A percentile compares a stretch with the other conserved stretches of the same genome.
Conservation (phyloP, 2,888 invertebrate species). For the Catocala sponsa region DNA sequence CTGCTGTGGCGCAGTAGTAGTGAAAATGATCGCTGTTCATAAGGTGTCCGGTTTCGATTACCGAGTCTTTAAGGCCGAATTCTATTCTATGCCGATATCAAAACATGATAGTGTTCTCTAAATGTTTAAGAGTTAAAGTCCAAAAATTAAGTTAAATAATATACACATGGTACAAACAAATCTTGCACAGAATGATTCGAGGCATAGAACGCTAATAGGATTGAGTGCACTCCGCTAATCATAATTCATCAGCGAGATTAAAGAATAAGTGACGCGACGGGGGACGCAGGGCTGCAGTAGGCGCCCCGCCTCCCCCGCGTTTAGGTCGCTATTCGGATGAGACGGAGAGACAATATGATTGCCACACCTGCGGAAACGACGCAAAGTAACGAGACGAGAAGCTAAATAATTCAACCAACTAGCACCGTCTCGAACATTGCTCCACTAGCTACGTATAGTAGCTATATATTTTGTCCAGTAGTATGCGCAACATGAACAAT, state of each 20-base stretch:
- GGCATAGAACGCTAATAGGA: conserved; percentile 79
- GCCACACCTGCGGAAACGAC: conserved; percentile 87
- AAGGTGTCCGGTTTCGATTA: too few species aligned
- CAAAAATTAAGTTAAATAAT: too few species aligned
- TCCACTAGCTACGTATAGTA: conserved; percentile 47
- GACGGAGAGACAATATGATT: conserved; percentile 84
- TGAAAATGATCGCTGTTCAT: too few species aligned
- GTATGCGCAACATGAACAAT: conserved; percentile 38
- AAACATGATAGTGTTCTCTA: too few species aligned
- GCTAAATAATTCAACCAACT: conserved; percentile 84
- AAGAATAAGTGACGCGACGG: conserved; percentile 81
- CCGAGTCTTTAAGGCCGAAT: too few species aligned
- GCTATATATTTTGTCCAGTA: conserved; percentile 34
- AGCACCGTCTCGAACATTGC: conserved; percentile 64
- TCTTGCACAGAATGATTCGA: conserved; percentile 66
- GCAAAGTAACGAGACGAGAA: conserved; percentile 85
- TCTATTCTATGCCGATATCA: too few species aligned
- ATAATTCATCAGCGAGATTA: conserved; percentile 88
- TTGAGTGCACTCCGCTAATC: conserved; percentile 87
- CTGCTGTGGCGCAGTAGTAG: too few species aligned
- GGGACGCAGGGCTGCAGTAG: conserved; percentile 47
- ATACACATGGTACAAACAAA: conserved; percentile 52
- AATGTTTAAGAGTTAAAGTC: too few species aligned
- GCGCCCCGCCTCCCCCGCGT: conserved; percentile 30
- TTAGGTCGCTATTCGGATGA: conserved; percentile 53